Conservation (phyloP, 1,140 invertebrate genomes). For the Brachionus rubens region DNA sequence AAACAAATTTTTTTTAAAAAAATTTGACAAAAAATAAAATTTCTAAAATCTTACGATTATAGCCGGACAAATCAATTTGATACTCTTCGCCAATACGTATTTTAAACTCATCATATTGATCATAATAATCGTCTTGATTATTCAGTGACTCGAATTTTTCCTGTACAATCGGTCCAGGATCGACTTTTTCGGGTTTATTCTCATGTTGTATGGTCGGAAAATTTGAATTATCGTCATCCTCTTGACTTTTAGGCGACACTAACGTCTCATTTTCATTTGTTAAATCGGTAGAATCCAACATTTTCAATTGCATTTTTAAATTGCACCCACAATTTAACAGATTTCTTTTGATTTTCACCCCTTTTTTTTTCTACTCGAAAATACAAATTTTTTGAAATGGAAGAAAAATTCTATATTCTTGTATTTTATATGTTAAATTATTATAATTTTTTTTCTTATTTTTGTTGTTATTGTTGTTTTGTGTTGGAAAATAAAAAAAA, state of each 20-base stretch:
- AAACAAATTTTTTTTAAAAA: background rate
- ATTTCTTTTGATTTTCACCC: no score
- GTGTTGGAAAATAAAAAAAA: background rate
- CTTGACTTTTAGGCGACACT: background rate
- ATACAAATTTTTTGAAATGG: slow-evolving; percentile 31
- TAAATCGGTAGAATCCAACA: slow-evolving; percentile 7
- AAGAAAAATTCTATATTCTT: slow-evolving; percentile 24
- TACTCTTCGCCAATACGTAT: slow-evolving; percentile 2
- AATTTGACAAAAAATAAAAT: background rate
- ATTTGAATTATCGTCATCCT: background rate
- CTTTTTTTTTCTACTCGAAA: slow-evolving; percentile 5
- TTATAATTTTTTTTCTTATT: background rate
- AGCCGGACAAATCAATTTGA: slow-evolving; percentile 17
- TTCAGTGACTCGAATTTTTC: background rate
- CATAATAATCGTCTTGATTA: background rate
- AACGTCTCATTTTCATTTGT: background rate
- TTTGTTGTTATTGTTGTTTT: no score
- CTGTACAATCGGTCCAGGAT: background rate
- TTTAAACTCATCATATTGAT: slow-evolving; percentile 31
- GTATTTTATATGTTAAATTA: slow-evolving; percentile 33
- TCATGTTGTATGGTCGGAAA: background rate
- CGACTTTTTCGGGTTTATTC: background rate
- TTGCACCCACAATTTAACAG: no score
- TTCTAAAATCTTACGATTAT: background rate
- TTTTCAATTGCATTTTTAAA: slow-evolving; percentile 35